Evolutionary conservation across 2,888 invertebrate genomes (phyloP).

Genomic region (Thecocarcelia acutangulata): DNA sequence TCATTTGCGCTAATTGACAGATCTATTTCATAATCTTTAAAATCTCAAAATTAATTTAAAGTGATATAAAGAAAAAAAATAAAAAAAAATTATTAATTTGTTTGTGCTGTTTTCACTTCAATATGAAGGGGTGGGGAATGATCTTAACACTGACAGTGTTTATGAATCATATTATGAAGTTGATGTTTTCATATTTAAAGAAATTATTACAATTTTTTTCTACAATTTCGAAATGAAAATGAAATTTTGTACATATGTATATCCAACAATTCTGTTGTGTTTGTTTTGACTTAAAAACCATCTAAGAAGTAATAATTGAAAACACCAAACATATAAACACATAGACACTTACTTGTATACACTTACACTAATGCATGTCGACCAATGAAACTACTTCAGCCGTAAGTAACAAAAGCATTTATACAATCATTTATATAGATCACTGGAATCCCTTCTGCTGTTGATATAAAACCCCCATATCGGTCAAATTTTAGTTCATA

Average conservation of each 20-base stretch:
- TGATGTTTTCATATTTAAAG: conserved; percentile 19
- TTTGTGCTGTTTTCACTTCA: too few relatives aligned
- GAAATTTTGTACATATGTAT: background rate
- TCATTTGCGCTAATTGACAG: too few relatives aligned
- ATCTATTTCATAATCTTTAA: too few relatives aligned
- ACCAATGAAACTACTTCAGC: too few relatives aligned
- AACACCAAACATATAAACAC: background rate
- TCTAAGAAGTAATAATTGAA: conserved; percentile 12
- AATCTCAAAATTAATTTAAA: too few relatives aligned
- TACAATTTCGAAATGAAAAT: conserved; percentile 10
- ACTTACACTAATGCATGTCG: too few relatives aligned
- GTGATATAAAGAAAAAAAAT: background rate
- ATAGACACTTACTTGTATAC: conserved; percentile 7
- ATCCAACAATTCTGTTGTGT: conserved; percentile 4
- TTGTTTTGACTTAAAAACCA: conserved; percentile 15
- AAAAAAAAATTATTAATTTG: too few relatives aligned
- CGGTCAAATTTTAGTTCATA: too few relatives aligned
- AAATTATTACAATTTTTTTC: conserved; percentile 1
- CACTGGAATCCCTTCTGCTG: too few relatives aligned
- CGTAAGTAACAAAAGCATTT: too few relatives aligned
- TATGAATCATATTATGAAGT: background rate
- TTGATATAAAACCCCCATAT: too few relatives aligned
- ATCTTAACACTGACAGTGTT: conserved; percentile 1
- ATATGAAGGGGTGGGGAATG: background rate
- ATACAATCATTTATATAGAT: too few relatives aligned